Evolutionary conservation across 2,888 invertebrate genomes (phyloP), one percentile per base, ranked within the genome.

Genomic region (Sthenelais limicola): DNA sequence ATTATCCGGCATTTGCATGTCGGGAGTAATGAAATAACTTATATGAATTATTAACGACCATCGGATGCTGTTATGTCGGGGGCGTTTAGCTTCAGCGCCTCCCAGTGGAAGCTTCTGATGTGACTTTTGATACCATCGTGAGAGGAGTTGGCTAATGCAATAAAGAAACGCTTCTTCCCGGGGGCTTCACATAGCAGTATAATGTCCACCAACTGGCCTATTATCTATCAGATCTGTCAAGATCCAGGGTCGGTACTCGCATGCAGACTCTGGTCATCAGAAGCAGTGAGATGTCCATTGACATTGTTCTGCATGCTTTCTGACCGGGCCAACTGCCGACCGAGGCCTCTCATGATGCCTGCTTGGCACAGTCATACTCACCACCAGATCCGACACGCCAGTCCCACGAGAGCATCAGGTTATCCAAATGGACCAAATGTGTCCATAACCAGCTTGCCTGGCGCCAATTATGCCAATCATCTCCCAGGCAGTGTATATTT

Each of bases 361-460:
- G n/a, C n/a, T n/a, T n/a, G n/a, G n/a, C n/a, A 15, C 52, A n/a
- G 52, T 15, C 52, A 52, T 15, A 21, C 21, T 30, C 12, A 56
- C n/a, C 56, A 56, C 38, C 62, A 38, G 62, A 62, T 21, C 62
- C 9, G n/a, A 15, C 62, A 62, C 62, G 38, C 62, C 21, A 62
- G 1, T 62, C 62, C 62, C 62, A 12, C 18, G 62, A 62, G 62
- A 43, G 62, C 62, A 62, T 62, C 62, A 43, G 62, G 62, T 62
- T 62, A 62, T 62, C 62, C 62, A 62, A 62, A 62, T 38, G 62
- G 62, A 62, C 38, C 62, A 38, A 62, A 62, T 62, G 62, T 62
- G 62, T 62, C 43, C 62, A 62, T 62, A 62, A 62, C 62, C 62
- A 62, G 62, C 62, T 62, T 62, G 62, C 35, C 62, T 62, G 62